phyloP scores from a whole-genome alignment of 2,113 vertebrate species.

The Grus americana region DNA sequence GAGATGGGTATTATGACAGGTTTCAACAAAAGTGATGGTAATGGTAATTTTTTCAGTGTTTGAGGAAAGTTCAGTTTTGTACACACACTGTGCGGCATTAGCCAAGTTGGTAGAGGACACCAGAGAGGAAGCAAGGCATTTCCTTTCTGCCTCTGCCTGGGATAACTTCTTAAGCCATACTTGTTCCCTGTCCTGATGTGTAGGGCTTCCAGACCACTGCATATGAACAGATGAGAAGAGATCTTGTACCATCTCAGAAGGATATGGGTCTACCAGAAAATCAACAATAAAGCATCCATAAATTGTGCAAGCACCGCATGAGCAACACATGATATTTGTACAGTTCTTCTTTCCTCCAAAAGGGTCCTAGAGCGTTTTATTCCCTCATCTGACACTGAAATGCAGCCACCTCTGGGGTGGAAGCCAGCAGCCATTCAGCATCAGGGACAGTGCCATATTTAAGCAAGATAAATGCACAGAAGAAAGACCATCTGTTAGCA shows the following conservation, averaged over 20 bases:
- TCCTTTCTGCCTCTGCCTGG: not conserved
- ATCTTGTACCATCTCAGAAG: not conserved
- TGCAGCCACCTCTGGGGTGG: constrained; percentile 35
- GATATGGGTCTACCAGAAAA: not conserved
- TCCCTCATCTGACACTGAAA: constrained; percentile 22
- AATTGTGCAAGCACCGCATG: not conserved
- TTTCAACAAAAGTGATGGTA: not conserved
- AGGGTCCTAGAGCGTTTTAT: not conserved
- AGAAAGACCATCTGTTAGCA: constrained; percentile 18
- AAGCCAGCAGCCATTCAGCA: constrained; percentile 64
- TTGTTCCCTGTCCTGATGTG: not conserved
- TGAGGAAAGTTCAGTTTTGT: not conserved
- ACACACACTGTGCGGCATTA: not conserved
- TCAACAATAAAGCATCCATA: not conserved
- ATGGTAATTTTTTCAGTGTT: not conserved
- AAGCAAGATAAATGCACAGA: constrained; percentile 16
- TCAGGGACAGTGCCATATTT: constrained; percentile 46
- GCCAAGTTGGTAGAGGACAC: not conserved
- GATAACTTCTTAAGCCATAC: not conserved
- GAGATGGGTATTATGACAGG: not conserved
- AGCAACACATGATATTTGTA: not conserved
- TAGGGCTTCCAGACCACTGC: not conserved
- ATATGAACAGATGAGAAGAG: not conserved
- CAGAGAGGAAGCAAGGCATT: not conserved
- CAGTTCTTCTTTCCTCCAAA: not conserved